Evolutionary conservation across 2,797 vertebrate species (phyloP).

Genomic region (Pseudochirops corinnae): DNA sequence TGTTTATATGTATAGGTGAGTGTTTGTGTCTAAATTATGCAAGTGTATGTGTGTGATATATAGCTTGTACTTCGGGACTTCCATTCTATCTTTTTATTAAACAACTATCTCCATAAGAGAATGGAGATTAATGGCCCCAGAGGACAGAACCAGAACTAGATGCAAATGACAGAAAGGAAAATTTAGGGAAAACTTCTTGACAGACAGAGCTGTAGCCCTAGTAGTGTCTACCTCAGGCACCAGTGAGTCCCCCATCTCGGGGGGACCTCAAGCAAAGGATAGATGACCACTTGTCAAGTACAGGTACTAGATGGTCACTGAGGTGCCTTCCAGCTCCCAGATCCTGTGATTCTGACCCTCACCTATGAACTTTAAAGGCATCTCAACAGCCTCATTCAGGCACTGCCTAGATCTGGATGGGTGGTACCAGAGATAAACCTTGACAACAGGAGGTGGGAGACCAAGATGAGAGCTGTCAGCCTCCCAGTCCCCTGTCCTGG

Average conservation of each 20-base stretch:
- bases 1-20: neutral
- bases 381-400: neutral
- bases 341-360: neutral
- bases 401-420: neutral
- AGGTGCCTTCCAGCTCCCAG: neutral
- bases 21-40: neutral
- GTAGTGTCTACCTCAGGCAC: neutral
- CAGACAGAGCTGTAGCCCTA: neutral
- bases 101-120: neutral
- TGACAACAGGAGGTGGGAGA: neutral
- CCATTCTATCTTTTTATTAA: neutral
- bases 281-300: neutral
- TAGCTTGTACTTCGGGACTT: neutral
- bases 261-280: neutral
- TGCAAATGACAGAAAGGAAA: neutral
- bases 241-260: neutral
- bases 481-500: neutral
- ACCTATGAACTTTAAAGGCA: neutral
- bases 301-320: neutral
- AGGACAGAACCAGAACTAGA: neutral
- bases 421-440: neutral
- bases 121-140: neutral
- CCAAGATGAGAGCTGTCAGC: neutral
- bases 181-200: neutral
- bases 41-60: neutral